Base-by-base conservation (phyloP, 2,113 vertebrate genomes). In the Pomatostomus ruficeps region DNA sequence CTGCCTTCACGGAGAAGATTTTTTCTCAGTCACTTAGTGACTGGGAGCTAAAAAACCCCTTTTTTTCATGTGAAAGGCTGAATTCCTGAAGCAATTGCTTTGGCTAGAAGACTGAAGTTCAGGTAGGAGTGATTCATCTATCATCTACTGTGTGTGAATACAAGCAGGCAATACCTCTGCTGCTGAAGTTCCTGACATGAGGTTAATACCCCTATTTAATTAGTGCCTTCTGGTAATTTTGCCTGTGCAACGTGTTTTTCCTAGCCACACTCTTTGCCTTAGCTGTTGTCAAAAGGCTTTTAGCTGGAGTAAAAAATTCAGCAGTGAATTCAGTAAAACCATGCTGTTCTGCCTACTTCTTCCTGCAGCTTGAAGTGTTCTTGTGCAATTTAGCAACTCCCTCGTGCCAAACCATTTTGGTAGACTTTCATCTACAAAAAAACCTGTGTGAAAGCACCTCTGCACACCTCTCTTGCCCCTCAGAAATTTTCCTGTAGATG, bases 381-480 rank as follows among this genome's bases (percentile, higher is more conserved):
- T 19, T 31, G 9, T 63, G 17, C 14, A 63, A 3, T 3, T 74
- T 91, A 23, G 1, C 6, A 14, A 9, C 4, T 38, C 6, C 8
- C 21, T 80, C 46, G 33, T 49, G 26, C 6, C 19, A 49, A 65
- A 16, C 25, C n/a, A 6, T 0, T 0, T 2, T 49, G 28, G 6
- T 46, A 36, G 10, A 9, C 2, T 77, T 59, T 43, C 82, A 48
- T 36, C 10, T 24, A 26, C 0, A 7, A 36, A 24, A 45, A n/a
- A 35, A 28, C 1, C 4, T 72, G 71, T 35, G 9, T 43, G 22
- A 46, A 42, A 92, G 10, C 3, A 31, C 6, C 5, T 48, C 10
- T 29, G 9, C 19, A 11, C 2, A 8, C 2, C 2, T 67, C 3
- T 59, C 15, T 36, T 7, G 2, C 12, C 8, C 7, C 22, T 65